Evolutionary conservation across 2,797 vertebrate species (phyloP).

Genomic region (Emys orbicularis): DNA sequence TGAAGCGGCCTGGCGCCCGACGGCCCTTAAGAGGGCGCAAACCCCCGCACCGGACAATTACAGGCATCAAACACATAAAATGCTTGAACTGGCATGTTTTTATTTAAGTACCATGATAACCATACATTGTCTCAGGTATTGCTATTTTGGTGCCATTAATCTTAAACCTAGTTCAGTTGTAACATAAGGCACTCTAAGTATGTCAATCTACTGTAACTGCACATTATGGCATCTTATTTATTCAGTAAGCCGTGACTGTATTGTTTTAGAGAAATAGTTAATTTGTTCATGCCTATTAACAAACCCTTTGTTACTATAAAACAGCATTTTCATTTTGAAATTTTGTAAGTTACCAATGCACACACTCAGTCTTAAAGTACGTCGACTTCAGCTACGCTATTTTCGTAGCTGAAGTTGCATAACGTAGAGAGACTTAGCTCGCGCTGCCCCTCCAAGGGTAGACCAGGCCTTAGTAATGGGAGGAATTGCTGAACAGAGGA

Average conservation of each 20-base stretch:
- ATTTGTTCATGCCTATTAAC: neutral
- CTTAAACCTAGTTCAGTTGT: neutral
- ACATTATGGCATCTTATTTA: too few species aligned
- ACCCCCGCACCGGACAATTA: too few species aligned
- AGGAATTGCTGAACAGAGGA: neutral
- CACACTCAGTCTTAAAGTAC: neutral
- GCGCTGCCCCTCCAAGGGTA: too few species aligned
- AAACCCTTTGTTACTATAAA: neutral
- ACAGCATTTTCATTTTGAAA: neutral
- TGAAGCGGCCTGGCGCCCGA: too few species aligned
- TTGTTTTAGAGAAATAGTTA: neutral
- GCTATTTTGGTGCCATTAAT: neutral
- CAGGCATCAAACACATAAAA: neutral
- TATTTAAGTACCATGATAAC: neutral
- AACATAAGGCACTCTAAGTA: neutral
- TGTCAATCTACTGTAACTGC: too few species aligned
- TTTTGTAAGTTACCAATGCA: neutral
- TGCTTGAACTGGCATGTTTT: neutral
- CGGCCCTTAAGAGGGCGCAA: too few species aligned
- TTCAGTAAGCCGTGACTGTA: neutral
- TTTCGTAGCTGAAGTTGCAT: too few species aligned
- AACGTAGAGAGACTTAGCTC: too few species aligned
- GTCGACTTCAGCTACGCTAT: too few species aligned
- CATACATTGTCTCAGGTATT: neutral
- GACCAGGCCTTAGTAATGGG: neutral